A percentile compares a stretch with the other conserved stretches of the same genome.
phyloP scores from a whole-genome alignment of 2,113 vertebrate species.

The Dunckerocampus dactyliophorus region DNA sequence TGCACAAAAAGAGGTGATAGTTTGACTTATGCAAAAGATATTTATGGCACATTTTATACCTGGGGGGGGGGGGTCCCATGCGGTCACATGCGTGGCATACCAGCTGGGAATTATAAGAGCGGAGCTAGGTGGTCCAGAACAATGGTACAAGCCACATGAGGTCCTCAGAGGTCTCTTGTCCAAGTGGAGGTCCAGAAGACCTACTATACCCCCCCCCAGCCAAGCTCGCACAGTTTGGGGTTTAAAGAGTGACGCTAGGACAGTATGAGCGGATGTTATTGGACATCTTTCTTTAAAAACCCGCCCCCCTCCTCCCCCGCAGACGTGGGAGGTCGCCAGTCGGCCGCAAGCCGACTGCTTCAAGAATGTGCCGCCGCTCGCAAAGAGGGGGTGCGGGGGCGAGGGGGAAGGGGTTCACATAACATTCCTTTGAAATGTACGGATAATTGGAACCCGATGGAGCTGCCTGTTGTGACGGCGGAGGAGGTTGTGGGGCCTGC shows the following conservation, averaged over 20 bases:
- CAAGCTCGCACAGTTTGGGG: constrained; percentile 25
- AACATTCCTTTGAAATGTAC: constrained; percentile 71
- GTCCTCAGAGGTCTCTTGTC: constrained; percentile 41
- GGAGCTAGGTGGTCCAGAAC: constrained; percentile 65
- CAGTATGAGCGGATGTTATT: constrained; percentile 62
- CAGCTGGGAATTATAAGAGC: constrained; percentile 49
- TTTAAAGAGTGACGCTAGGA: constrained; percentile 49
- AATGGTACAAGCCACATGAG: constrained; percentile 51
- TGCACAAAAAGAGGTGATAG: too few relatives aligned
- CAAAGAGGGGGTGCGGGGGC: constrained; percentile 57
- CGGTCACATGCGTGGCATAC: constrained; percentile 57
- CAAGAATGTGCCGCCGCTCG: constrained; percentile 54
- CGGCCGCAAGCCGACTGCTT: constrained; percentile 43
- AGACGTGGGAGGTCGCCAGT: constrained; percentile 65
- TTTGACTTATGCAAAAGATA: too few relatives aligned
- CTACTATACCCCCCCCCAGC: constrained; percentile 56
- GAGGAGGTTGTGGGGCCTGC: constrained; percentile 35
- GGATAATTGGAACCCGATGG: constrained; percentile 73
- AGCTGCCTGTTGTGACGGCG: constrained; percentile 68
- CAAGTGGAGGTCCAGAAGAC: constrained; percentile 53
- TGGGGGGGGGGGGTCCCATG: too few relatives aligned
- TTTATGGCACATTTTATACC: too few relatives aligned
- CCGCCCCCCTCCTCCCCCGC: constrained; percentile 37
- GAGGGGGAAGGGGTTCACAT: constrained; percentile 1
- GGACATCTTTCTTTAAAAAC: constrained; percentile 39